Percentiles rank a stretch among this genome's conserved stretches.
Conservation (phyloP, 2,797 vertebrate species). For the Pristis pectinata region DNA sequence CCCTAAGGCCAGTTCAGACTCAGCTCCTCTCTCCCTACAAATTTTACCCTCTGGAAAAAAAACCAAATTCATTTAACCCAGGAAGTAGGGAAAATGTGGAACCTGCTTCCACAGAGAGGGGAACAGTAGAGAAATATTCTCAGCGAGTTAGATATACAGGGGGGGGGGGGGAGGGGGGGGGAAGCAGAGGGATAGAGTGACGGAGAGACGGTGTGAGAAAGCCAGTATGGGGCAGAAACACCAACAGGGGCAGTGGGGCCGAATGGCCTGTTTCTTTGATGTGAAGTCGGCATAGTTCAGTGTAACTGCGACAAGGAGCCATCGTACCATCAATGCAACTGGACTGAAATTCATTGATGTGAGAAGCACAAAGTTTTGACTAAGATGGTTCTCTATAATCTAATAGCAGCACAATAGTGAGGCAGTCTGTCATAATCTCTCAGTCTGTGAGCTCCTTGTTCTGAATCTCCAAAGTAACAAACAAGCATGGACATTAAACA, state of each 20-base stretch:
- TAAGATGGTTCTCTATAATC: not conserved
- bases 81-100: not conserved
- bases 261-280: not conserved
- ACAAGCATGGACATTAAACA: not conserved
- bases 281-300: not conserved
- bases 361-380: not conserved
- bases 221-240: not conserved
- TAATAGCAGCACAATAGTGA: not conserved
- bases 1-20: not conserved
- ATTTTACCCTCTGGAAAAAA: not conserved
- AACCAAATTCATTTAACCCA: not conserved
- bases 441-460: not conserved
- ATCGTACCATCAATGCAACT: not conserved
- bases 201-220: not conserved
- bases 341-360: not conserved
- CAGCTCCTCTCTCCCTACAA: too few relatives aligned
- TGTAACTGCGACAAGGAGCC: not conserved
- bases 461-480: not conserved
- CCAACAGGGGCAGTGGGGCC: not conserved
- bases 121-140: not conserved
- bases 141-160: not conserved
- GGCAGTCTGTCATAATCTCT: not conserved
- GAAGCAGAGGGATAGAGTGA: not conserved
- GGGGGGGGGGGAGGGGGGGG: not conserved
- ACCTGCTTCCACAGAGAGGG: not conserved